These are phyloP conservation scores for Cotesia vestalis DNA, from an alignment of 1,140 invertebrate genomes.

Conservation along the genomic window DNA sequence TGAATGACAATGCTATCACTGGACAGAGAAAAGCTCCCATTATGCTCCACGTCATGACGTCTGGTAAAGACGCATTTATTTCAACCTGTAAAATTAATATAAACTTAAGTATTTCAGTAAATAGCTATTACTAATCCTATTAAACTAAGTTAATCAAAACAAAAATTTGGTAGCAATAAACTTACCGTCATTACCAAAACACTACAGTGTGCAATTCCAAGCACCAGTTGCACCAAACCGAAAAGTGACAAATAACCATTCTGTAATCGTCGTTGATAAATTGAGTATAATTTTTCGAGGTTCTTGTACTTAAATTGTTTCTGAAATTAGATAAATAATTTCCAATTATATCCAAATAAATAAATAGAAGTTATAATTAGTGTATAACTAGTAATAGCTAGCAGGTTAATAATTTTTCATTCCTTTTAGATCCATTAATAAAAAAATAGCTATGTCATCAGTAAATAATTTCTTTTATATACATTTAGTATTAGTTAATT, in stretches of 20 bases:
- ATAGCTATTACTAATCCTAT: not conserved
- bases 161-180: constrained; percentile 35
- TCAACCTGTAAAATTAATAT: constrained; percentile 48
- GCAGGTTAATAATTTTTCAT: too few species aligned
- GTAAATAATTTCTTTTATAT: not conserved
- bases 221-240: constrained; percentile 73
- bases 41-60: constrained; percentile 55
- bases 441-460: constrained; percentile 26
- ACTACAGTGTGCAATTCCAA: constrained; percentile 71
- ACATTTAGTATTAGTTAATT: constrained; percentile 25
- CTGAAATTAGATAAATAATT: constrained; percentile 60
- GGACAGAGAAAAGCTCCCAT: constrained; percentile 62
- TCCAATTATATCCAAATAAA: too few species aligned
- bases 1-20: constrained; percentile 65
- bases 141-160: not conserved
- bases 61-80: constrained; percentile 57
- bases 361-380: too few species aligned
- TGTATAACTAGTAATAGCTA: too few species aligned
- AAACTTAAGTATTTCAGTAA: not conserved
- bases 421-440: too few species aligned
- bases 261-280: constrained; percentile 79
- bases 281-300: constrained; percentile 76
- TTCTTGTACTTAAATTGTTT: constrained; percentile 78
- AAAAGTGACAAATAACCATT: constrained; percentile 81
- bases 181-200: constrained; percentile 69